Evolutionary conservation across 2,113 vertebrate species (phyloP).

Genomic region (Psettodes erumei): DNA sequence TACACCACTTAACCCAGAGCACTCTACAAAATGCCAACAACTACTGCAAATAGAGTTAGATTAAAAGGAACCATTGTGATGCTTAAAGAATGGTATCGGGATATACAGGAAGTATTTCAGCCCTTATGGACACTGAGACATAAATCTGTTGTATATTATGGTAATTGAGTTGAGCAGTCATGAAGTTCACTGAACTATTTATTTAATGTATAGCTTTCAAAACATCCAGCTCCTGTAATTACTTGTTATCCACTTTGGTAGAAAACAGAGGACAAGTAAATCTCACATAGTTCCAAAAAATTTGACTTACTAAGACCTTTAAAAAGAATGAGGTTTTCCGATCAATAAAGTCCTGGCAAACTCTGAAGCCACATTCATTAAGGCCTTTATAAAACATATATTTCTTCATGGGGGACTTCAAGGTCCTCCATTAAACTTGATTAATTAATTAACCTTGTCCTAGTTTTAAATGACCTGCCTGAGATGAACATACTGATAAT

Average conservation of each 20-base stretch:
- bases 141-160: neutral
- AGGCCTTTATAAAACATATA: constrained; percentile 68
- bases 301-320: constrained; percentile 43
- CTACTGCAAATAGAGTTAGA: neutral
- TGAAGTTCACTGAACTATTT: too few relatives aligned
- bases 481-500: constrained; percentile 65
- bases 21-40: constrained; percentile 6
- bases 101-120: neutral
- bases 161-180: neutral
- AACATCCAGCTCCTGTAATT: neutral
- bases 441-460: constrained; percentile 74
- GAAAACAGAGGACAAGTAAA: neutral
- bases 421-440: constrained; percentile 72
- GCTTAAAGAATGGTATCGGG: neutral
- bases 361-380: constrained; percentile 62
- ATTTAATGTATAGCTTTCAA: neutral
- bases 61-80: neutral
- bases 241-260: neutral
- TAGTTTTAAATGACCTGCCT: constrained; percentile 67
- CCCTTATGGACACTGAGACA: neutral
- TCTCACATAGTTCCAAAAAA: neutral
- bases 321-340: constrained; percentile 60
- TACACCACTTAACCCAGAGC: constrained; percentile 22
- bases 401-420: constrained; percentile 63
- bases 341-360: constrained; percentile 75